phyloP scores from a whole-genome alignment of 2,797 vertebrate genomes.

The Leptodactylus fallax region DNA sequence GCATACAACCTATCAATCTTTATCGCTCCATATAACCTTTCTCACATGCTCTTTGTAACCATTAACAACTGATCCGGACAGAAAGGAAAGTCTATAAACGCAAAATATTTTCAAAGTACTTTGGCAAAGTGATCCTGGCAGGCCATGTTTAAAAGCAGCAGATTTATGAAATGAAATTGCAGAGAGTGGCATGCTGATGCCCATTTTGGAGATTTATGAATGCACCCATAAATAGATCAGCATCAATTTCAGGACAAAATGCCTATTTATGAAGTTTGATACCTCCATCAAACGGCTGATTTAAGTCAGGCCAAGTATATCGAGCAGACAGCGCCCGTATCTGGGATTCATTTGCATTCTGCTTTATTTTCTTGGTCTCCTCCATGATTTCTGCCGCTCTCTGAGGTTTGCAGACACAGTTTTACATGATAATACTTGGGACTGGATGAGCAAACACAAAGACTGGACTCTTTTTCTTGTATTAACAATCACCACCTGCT shows the following conservation, averaged over 20 bases:
- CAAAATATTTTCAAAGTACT: constrained; percentile 46
- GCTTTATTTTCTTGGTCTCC: constrained; percentile 53
- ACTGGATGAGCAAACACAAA: constrained; percentile 59
- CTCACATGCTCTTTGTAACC: constrained; percentile 29
- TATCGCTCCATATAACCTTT: constrained; percentile 24
- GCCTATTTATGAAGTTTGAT: constrained; percentile 55
- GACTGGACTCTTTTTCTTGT: constrained; percentile 56
- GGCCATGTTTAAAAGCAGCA: constrained; percentile 28
- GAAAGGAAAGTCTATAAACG: constrained; percentile 26
- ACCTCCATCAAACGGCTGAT: constrained; percentile 58
- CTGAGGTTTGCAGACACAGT: constrained; percentile 38
- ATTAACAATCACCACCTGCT: constrained; percentile 58
- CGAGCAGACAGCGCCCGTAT: constrained; percentile 31
- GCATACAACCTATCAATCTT: constrained; percentile 34
- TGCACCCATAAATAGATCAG: constrained; percentile 53
- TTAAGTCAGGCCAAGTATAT: constrained; percentile 39
- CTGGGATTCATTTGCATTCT: constrained; percentile 54
- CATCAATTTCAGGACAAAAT: constrained; percentile 56
- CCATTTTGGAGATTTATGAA: constrained; percentile 57
- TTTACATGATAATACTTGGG: constrained; percentile 61
- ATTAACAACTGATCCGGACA: constrained; percentile 54
- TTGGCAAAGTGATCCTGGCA: constrained; percentile 50
- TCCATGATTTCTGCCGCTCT: constrained; percentile 44
- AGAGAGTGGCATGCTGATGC: constrained; percentile 45
- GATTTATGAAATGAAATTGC: constrained; percentile 61